Base-by-base conservation (phyloP, 2,113 vertebrate species). In the Zonotrichia leucophrys region DNA sequence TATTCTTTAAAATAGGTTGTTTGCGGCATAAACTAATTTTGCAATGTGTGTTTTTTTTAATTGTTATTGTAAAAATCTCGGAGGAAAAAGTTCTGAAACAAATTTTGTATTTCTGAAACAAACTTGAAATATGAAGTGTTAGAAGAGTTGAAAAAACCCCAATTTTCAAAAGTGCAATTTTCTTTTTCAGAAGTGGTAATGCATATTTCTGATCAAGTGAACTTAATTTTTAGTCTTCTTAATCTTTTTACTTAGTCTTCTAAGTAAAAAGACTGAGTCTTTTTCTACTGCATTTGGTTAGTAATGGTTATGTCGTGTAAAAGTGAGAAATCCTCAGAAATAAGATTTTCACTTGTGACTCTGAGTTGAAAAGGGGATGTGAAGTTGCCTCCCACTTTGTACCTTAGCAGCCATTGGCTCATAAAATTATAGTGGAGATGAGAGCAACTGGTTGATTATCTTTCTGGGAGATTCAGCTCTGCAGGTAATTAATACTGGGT, bases 221-320 rank as follows among this genome's bases (percentile, higher is more conserved):
- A 50, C 7, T 73, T 68, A 41, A 9, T 46, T 78, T 82, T 75
- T 75, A 53, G 30, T 49, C 22, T 55, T 24, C 9, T 50, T 64
- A 5, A 3, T 5, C 35, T 72, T 56, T 58, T 37, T n/a, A 18
- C 73, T 83, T 46, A 46, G 44, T 46, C 44, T 46, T 46, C 44
- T 46, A 46, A 46, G 44, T 46, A 46, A 46, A 46, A 46, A 46
- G 44, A 20, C 44, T 20, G 9, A 20, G 19, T 46, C 44, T 46
- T 46, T 49, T 49, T 77, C 37, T 76, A 15, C 22, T 72, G 47
- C 33, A 50, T 47, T 64, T 64, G 7, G 4, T 73, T 42, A 46
- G 10, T 85, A 56, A 28, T 0, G 0, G 20, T n/a, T 20, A 8
- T 14, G 42, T 52, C 39, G 27, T 24, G 8, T 86, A 10, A 73